Base-by-base conservation (phyloP, 2,113 vertebrate genomes). In the Urocitellus parryii region DNA sequence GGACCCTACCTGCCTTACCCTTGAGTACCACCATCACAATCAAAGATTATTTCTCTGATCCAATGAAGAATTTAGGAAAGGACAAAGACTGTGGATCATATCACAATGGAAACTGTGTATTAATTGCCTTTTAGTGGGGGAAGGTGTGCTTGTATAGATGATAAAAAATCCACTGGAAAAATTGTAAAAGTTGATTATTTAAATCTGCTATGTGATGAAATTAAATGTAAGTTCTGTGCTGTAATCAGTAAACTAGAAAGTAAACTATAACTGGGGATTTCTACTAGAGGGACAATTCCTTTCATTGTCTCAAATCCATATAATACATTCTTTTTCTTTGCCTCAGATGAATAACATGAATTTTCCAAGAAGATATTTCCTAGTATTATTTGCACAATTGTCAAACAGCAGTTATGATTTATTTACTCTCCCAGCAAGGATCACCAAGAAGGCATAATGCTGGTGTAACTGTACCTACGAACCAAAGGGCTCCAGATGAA, bases 51-150 rank as follows among this genome's bases (percentile, higher is more conserved):
- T 87, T 95, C 34, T 78, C 13, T 45, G 65, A 67, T 67, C n/a
- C 70, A 88, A 24, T 34, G 77, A 91, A 91, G 18, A 39, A 83
- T 82, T 72, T 37, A n/a, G 61, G 72, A 79, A 87, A 91, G n/a
- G 10, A 73, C 8, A 11, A 79, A 9, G 81, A 74, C 27, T 37
- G 8, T 77, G 48, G 24, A 79, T 83, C 70, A 45, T 25, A 76
- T 70, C 51, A 39, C 65, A 27, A 39, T 48, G 17, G 53, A 84
- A 88, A 74, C 29, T 39, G 8, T 89, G 61, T 89, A 18, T 61
- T 94, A 67, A 91, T 45, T 83, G 29, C 13, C 18, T 63, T 42
- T 80, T 93, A 2, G 8, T 27, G 13, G 51, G 51, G 48, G 12
- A 51, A 13, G 48, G 51, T 16, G 9, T 61, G 18, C 37, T 89